Evolutionary conservation across 2,888 invertebrate species (phyloP), one percentile per base, ranked within the genome.

Genomic region (Rhamnusium bicolor): DNA sequence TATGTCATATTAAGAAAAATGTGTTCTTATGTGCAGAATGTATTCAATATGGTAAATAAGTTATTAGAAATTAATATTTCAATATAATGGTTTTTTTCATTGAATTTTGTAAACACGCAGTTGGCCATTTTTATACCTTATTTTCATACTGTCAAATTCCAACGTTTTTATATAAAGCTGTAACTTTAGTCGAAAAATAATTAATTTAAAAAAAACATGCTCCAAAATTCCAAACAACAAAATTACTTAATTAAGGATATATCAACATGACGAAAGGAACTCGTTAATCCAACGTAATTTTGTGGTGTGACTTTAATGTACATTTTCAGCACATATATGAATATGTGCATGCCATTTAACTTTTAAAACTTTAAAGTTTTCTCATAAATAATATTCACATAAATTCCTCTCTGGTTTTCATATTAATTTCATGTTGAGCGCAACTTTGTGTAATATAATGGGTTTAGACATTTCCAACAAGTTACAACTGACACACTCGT

Each of bases 311-410:
- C 65, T 69, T 65, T 74, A 71, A 72, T 67, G 67, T 62, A 69
- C 61, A 69, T 66, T 72, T 66, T 69, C 62, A 27, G 63, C 66
- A 27, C 61, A 66, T 54, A 58, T 58, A 62, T 56, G 46, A 21
- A 47, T 47, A 61, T 61, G 46, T 61, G 18, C 58, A 73, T 65
- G 60, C 75, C 75, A 74, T 73, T 77, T 71, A 74, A 74, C 73
- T 74, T 76, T 40, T 65, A 66, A 72, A 74, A 73, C 61, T 69
- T 68, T 70, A 69, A 74, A 77, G 74, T 77, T 77, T 70, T 14
- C 68, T 65, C 73, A 72, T 77, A 73, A 77, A 75, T 77, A 75
- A 71, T 66, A 19, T 70, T 63, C 54, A 40, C 60, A 62, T 61
- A 71, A 18, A 69, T 51, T 40, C 53, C 53, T 32, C 61, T 65